These are phyloP conservation scores for Mayetiola destructor DNA, from an alignment of 2,888 invertebrate genomes.

Conservation along the genomic window DNA sequence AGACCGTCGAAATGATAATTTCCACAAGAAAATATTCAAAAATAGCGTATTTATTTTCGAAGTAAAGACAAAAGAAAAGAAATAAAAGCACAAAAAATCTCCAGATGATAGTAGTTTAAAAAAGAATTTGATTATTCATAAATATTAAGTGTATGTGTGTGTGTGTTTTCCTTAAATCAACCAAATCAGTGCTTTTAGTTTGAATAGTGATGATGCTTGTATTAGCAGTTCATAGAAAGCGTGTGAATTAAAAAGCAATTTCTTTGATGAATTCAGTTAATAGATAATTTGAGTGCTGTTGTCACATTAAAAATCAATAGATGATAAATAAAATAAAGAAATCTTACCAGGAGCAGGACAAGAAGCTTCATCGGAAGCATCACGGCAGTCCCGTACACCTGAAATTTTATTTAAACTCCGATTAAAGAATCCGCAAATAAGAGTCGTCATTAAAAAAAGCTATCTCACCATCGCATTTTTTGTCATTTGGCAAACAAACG, in stretches of 20 bases:
- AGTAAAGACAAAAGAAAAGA: neutral
- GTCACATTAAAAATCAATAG: neutral
- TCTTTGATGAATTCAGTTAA: neutral
- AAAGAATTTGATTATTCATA: too few relatives aligned
- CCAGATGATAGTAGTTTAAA: neutral
- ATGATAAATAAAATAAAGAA: neutral
- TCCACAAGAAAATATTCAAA: too few relatives aligned
- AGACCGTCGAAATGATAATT: too few relatives aligned
- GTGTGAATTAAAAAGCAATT: neutral
- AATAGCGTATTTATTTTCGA: too few relatives aligned
- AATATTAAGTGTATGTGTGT: too few relatives aligned
- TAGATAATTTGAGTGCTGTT: neutral
- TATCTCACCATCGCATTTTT: constrained; percentile 52
- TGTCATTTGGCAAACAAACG: constrained; percentile 47
- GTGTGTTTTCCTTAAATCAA: too few relatives aligned
- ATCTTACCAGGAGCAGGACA: constrained; percentile 37
- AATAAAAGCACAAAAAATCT: neutral
- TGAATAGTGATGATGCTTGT: neutral
- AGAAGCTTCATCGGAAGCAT: constrained; percentile 49
- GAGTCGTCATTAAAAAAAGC: too few relatives aligned
- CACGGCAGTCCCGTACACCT: constrained; percentile 44
- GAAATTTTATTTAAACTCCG: too few relatives aligned
- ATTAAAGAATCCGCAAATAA: too few relatives aligned
- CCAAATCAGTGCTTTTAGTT: too few relatives aligned
- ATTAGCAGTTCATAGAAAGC: neutral